Evolutionary conservation across 2,888 invertebrate species (phyloP).

Genomic region (Smittia sp.): DNA sequence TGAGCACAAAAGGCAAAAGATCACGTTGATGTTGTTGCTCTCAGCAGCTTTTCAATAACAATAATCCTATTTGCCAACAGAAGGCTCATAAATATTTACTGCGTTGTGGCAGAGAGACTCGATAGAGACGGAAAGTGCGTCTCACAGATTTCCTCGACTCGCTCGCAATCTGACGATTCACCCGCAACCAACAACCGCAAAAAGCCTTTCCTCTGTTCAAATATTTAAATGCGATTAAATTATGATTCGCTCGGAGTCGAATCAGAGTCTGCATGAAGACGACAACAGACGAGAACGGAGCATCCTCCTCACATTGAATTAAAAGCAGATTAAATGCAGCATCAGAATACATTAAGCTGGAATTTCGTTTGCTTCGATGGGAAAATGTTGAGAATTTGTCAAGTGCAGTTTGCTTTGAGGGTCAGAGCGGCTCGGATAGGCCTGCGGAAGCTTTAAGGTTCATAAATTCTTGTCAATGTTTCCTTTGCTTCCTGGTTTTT

Average conservation of each 20-base stretch:
- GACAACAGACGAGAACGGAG: not conserved
- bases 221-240: not conserved
- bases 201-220: not conserved
- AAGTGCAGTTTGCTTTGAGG: not conserved
- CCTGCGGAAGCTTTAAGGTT: too few relatives aligned
- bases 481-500: too few relatives aligned
- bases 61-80: not conserved
- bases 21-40: not conserved
- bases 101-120: not conserved
- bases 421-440: too few relatives aligned
- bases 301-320: not conserved
- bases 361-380: not conserved
- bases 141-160: not conserved
- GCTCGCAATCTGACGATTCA: not conserved
- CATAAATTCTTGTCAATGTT: too few relatives aligned
- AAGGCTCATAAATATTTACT: not conserved
- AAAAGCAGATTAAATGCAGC: constrained; percentile 35
- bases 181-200: not conserved
- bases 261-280: too few relatives aligned
- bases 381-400: constrained; percentile 23
- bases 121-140: not conserved
- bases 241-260: not conserved
- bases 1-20: not conserved
- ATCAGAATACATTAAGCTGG: not conserved
- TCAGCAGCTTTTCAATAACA: not conserved